Percentiles rank a stretch among this genome's conserved stretches.
Evolutionary conservation across 2,888 invertebrate species (phyloP).

Genomic region (Bruchidius siliquastri): DNA sequence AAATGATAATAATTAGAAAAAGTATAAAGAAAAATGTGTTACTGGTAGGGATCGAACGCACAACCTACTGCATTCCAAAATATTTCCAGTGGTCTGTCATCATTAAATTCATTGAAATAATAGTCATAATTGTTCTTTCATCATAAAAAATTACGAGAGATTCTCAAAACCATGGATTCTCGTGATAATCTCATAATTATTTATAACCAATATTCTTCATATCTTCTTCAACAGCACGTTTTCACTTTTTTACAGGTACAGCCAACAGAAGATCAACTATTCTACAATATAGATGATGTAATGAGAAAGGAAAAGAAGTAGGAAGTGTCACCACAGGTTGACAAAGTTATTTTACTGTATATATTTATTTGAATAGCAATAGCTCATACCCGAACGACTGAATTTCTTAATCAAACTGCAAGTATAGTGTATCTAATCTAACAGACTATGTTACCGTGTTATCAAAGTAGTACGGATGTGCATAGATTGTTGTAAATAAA

Average conservation of each 20-base stretch:
- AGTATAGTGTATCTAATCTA: not conserved
- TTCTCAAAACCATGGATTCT: no score
- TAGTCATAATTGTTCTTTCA: no score
- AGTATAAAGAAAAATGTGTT: no score
- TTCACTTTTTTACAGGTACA: slow-evolving; percentile 26
- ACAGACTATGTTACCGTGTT: not conserved
- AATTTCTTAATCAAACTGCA: not conserved
- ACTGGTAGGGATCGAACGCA: no score
- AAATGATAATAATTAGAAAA: no score
- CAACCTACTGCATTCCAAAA: no score
- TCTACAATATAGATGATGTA: slow-evolving; percentile 31
- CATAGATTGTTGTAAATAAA: not conserved
- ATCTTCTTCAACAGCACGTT: no score
- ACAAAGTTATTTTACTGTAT: not conserved
- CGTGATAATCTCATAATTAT: no score
- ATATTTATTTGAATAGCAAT: not conserved
- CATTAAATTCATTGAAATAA: no score
- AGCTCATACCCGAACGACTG: not conserved
- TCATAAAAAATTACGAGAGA: no score
- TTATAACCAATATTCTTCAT: no score
- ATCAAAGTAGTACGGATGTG: slow-evolving; percentile 1
- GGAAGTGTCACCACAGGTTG: not conserved
- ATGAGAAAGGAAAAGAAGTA: slow-evolving; percentile 1
- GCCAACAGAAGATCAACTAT: slow-evolving; percentile 32
- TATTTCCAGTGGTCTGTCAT: no score